Evolutionary conservation across 2,113 vertebrate genomes (phyloP).

Genomic region (Peucedramus taeniatus): DNA sequence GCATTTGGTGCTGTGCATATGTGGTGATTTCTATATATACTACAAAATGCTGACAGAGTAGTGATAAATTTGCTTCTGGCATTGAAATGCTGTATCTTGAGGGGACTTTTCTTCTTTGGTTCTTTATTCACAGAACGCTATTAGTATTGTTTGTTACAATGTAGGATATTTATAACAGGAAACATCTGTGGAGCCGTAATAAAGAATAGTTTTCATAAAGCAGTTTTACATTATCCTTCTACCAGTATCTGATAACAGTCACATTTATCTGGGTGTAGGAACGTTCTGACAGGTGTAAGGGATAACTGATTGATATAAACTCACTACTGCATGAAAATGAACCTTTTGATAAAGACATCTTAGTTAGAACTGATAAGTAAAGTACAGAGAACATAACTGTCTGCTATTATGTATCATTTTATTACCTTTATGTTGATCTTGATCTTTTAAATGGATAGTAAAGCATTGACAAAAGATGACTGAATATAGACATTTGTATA

Average conservation of each 20-base stretch:
- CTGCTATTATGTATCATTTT: constrained; percentile 79
- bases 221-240: constrained; percentile 79
- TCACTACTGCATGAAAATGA: constrained; percentile 86
- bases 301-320: constrained; percentile 85
- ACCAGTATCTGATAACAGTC: constrained; percentile 83
- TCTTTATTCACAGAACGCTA: constrained; percentile 74
- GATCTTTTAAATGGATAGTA: constrained; percentile 71
- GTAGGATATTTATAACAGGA: constrained; percentile 78
- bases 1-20: constrained; percentile 56
- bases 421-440: constrained; percentile 84
- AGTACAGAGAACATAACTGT: constrained; percentile 75
- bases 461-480: constrained; percentile 67
- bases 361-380: constrained; percentile 82
- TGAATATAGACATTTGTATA: constrained; percentile 69
- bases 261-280: constrained; percentile 81
- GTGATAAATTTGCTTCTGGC: constrained; percentile 69
- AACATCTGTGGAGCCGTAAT: constrained; percentile 80
- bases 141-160: constrained; percentile 78
- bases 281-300: constrained; percentile 85
- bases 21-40: constrained; percentile 51
- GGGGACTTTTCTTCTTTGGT: constrained; percentile 76
- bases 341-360: constrained; percentile 81
- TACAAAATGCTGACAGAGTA: constrained; percentile 51
- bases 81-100: constrained; percentile 67
- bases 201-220: constrained; percentile 72